phyloP scores from a whole-genome alignment of 2,888 invertebrate genomes.

The Phortica okadai region DNA sequence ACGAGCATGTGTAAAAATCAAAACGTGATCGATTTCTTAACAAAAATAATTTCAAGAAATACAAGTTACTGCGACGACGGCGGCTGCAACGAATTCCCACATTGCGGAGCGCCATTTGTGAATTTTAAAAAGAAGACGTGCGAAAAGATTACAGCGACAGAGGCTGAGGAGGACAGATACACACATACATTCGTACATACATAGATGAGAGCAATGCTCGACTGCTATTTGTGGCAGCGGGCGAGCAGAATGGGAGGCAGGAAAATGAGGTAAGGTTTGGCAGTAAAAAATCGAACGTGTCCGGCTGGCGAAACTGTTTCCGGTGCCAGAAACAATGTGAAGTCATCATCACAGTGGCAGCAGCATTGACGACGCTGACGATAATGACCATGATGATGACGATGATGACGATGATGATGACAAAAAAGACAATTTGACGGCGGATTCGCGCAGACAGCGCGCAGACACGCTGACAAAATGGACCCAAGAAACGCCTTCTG shows the following conservation, averaged over 20 bases:
- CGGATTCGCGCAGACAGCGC: slow-evolving; percentile 63
- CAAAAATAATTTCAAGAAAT: slow-evolving; percentile 25
- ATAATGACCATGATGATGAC: slow-evolving; percentile 24
- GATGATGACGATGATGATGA: slow-evolving; percentile 41
- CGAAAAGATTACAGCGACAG: slow-evolving; percentile 54
- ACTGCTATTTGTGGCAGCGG: background rate
- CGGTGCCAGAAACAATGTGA: slow-evolving; percentile 39
- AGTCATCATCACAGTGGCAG: slow-evolving; percentile 21
- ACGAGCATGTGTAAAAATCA: slow-evolving; percentile 66
- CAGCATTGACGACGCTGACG: slow-evolving; percentile 12
- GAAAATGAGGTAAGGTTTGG: slow-evolving; percentile 47
- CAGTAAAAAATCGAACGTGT: slow-evolving; percentile 72
- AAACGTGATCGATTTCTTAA: slow-evolving; percentile 68
- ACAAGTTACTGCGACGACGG: background rate
- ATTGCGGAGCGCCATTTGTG: slow-evolving; percentile 71
- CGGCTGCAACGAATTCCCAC: slow-evolving; percentile 62
- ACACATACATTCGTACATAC: no score
- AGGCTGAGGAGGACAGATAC: slow-evolving; percentile 20
- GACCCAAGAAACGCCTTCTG: slow-evolving; percentile 36
- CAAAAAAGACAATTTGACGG: slow-evolving; percentile 9
- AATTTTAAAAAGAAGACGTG: slow-evolving; percentile 74
- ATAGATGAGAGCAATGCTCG: slow-evolving; percentile 4
- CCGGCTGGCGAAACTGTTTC: slow-evolving; percentile 62
- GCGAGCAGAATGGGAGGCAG: slow-evolving; percentile 3
- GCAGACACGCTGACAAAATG: slow-evolving; percentile 53